Percentiles rank a stretch among this genome's conserved stretches.
Evolutionary conservation across 2,797 vertebrate species (phyloP).

Genomic region (Sphaeramia orbicularis): DNA sequence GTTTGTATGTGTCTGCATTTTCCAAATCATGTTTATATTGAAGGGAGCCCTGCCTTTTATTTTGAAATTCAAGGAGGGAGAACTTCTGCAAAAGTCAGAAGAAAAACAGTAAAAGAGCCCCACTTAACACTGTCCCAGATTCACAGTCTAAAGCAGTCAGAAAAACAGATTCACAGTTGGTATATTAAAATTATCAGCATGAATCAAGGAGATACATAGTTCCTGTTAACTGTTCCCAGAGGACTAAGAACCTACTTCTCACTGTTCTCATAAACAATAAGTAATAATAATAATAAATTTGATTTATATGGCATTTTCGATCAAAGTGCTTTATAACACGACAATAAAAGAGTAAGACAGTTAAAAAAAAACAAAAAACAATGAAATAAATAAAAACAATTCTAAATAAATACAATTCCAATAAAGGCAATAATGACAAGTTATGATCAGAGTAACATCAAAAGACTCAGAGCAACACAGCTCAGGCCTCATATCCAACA

Average conservation of each 20-base stretch:
- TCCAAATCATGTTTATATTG: slow-evolving; percentile 62
- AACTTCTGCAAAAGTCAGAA: slow-evolving; percentile 21
- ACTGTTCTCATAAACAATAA: neutral
- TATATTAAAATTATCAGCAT: neutral
- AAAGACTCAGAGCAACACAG: too few species aligned
- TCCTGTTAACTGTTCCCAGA: neutral
- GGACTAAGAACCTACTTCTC: neutral
- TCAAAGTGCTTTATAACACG: too few species aligned
- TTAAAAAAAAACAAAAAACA: too few species aligned
- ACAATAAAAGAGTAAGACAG: too few species aligned
- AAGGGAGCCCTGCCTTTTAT: slow-evolving; percentile 27
- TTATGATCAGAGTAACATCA: too few species aligned
- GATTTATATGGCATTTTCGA: too few species aligned
- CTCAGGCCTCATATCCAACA: too few species aligned
- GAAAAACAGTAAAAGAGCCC: slow-evolving; percentile 19
- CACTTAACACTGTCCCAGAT: neutral
- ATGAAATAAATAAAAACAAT: too few species aligned
- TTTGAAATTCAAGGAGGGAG: slow-evolving; percentile 17
- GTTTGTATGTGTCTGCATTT: slow-evolving; percentile 62
- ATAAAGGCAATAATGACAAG: too few species aligned
- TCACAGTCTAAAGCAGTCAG: neutral
- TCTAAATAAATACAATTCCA: too few species aligned
- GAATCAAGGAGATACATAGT: neutral
- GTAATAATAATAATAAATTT: too few species aligned
- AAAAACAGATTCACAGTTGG: neutral